Base-by-base conservation (phyloP, 2,888 invertebrate genomes). In the Ditula angustiorana region DNA sequence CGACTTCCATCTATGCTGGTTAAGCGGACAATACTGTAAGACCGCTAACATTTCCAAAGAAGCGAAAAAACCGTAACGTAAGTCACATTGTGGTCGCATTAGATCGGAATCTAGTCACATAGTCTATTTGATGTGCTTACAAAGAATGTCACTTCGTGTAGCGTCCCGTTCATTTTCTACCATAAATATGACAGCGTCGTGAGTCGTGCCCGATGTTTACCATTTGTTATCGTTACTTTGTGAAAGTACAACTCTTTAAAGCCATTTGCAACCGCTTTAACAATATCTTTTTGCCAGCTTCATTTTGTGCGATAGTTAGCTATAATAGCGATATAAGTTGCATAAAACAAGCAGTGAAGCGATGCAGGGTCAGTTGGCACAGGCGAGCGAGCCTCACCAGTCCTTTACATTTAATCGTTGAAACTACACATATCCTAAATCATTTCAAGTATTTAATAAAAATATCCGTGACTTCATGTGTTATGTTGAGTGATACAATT, bases 321-420 rank as follows among this genome's bases (percentile, higher is more conserved):
- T 57, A 50, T 41, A 82, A 77, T 82, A 81, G 82, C 79, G 77
- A 71, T 75, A 74, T 68, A 75, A 71, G 78, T 89, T 90, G 85
- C 88, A 86, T 87, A 87, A 90, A 78, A 74, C 71, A 75, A 75
- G 74, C 70, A 78, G 75, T 78, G 74, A 72, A 74, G 73, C 76
- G 73, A 73, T 72, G 73, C 74, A 46, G 46, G 79, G 75, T 77
- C 85, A 87, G 88, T 87, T 74, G 70, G 66, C 72, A 74, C 73
- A 78, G 74, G 80, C 74, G 63, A 67, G 74, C 73, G 76, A 81
- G 70, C 81, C 79, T 72, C 73, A 81, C 70, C 83, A 83, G 86
- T 82, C 74, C 74, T 71, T n/a, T 69, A 74, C 70, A 66, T 69
- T 63, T 66, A 50, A 21, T 63, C 41, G 61, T 30, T 33, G 59